Conservation (phyloP, 2,888 invertebrate species). For the Melolontha melolontha region DNA sequence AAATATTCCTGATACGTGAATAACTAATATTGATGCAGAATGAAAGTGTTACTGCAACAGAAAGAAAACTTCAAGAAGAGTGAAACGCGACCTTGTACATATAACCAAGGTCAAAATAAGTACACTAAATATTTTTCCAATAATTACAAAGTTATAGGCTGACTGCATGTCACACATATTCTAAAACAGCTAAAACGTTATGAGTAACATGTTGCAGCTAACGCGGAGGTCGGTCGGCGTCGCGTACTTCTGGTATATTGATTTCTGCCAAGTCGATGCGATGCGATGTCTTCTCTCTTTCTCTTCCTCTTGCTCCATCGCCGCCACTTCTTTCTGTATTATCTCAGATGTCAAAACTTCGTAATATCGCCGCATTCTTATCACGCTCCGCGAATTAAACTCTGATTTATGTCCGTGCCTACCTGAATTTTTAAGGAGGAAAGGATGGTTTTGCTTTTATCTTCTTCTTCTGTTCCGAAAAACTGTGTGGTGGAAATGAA, state of each 20-base stretch:
- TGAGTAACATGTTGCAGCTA: slow-evolving; percentile 5
- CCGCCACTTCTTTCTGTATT: slow-evolving; percentile 44
- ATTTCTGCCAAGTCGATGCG: slow-evolving; percentile 8
- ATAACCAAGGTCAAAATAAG: too few relatives aligned
- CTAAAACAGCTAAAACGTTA: too few relatives aligned
- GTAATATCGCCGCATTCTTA: slow-evolving; percentile 59
- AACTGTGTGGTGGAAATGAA: too few relatives aligned
- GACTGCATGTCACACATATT: too few relatives aligned
- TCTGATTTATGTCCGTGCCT: slow-evolving; percentile 57
- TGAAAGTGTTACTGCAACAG: too few relatives aligned
- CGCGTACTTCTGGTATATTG: slow-evolving; percentile 12
- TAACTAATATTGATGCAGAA: too few relatives aligned
- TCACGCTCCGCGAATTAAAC: slow-evolving; percentile 59
- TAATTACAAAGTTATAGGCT: too few relatives aligned
- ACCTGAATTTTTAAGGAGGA: slow-evolving; percentile 40
- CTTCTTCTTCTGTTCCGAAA: neutral
- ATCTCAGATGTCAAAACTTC: slow-evolving; percentile 51
- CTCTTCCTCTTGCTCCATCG: slow-evolving; percentile 5
- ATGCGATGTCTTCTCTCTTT: slow-evolving; percentile 10
- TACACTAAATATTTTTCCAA: too few relatives aligned
- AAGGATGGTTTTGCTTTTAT: slow-evolving; percentile 14
- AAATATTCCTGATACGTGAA: too few relatives aligned
- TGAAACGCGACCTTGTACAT: too few relatives aligned
- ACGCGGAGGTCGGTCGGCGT: slow-evolving; percentile 2
- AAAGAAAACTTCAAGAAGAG: too few relatives aligned